These are phyloP conservation scores for Lacerta viridis DNA, from an alignment of 2,797 vertebrate genomes.

Conservation along the genomic window DNA sequence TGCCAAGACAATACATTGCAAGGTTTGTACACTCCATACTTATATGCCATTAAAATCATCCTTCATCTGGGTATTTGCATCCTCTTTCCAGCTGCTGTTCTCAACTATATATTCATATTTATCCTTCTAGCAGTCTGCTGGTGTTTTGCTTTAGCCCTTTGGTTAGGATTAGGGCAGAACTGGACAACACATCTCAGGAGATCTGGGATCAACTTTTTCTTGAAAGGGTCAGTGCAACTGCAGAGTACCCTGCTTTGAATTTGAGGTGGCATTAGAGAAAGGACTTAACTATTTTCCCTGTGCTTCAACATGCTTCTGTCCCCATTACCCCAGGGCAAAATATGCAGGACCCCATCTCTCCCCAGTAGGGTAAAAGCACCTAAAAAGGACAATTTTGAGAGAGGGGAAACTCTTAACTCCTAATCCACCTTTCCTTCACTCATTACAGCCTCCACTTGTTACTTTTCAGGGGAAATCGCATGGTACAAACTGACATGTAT, in stretches of 20 bases:
- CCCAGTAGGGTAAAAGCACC: too few species aligned
- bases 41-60: not conserved
- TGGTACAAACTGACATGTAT: not conserved
- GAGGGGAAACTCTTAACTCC: too few species aligned
- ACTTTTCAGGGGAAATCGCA: not conserved
- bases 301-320: not conserved
- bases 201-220: not conserved
- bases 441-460: not conserved
- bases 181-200: not conserved
- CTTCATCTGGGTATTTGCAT: not conserved
- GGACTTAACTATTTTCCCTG: not conserved
- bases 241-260: not conserved
- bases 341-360: not conserved
- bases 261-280: not conserved
- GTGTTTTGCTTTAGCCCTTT: not conserved
- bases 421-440: not conserved
- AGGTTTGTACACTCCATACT: not conserved
- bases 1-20: not conserved
- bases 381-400: not conserved
- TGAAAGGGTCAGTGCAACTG: not conserved
- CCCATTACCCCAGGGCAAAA: not conserved
- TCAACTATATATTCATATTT: too few species aligned
- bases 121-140: not conserved
- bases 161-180: not conserved
- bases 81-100: not conserved